Conservation (phyloP, 2,113 vertebrate species). For the Hystrix brachyura region DNA sequence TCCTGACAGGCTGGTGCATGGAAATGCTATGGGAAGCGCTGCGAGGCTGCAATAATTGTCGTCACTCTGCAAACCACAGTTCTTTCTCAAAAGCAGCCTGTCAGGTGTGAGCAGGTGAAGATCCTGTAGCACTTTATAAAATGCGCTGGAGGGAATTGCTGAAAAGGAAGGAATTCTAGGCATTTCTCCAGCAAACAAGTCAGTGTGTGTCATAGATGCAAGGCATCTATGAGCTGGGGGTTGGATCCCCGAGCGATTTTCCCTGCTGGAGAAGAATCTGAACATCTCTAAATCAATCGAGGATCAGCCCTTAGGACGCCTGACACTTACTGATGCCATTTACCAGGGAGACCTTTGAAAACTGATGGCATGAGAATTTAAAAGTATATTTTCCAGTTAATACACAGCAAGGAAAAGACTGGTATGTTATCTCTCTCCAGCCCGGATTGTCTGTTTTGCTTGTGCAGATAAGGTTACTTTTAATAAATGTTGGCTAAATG, state of each 20-base stretch:
- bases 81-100: constrained; percentile 42
- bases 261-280: neutral
- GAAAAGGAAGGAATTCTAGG: constrained; percentile 64
- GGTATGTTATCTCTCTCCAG: constrained; percentile 59
- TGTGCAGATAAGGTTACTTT: constrained; percentile 60
- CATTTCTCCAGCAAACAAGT: constrained; percentile 53
- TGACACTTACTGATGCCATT: constrained; percentile 27
- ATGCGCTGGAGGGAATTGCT: neutral
- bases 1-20: constrained; percentile 20
- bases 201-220: constrained; percentile 25
- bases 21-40: neutral
- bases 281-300: constrained; percentile 47
- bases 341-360: constrained; percentile 60
- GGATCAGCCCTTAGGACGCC: constrained; percentile 9
- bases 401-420: constrained; percentile 5
- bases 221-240: neutral
- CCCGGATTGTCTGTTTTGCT: constrained; percentile 50
- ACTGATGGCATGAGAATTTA: neutral
- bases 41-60: constrained; percentile 32
- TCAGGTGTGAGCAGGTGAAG: constrained; percentile 5
- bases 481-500: constrained; percentile 57
- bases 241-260: neutral
- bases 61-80: neutral
- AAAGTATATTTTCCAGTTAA: constrained; percentile 58
- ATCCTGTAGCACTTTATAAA: constrained; percentile 68